A percentile compares a stretch with the other conserved stretches of the same genome.
Conservation (phyloP, 2,888 invertebrate species). For the Synanthedon vespiformis region DNA sequence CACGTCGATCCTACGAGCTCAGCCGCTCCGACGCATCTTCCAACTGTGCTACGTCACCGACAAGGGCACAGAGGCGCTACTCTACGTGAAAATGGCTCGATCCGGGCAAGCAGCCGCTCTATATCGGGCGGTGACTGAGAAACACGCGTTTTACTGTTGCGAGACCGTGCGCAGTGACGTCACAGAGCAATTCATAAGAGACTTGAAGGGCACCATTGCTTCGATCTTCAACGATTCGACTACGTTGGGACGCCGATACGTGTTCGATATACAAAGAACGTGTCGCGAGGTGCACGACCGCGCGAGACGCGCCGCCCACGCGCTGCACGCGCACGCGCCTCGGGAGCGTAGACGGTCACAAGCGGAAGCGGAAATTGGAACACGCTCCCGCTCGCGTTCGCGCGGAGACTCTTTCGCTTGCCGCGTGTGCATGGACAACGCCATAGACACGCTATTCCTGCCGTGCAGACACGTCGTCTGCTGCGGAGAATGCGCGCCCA, state of each 20-base stretch:
- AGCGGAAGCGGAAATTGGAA: conserved; percentile 16
- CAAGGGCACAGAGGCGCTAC: conserved; percentile 75
- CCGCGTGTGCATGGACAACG: conserved; percentile 88
- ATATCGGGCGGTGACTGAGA: conserved; percentile 89
- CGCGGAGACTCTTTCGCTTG: conserved; percentile 76
- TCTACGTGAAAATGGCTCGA: conserved; percentile 85
- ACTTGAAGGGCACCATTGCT: conserved; percentile 90
- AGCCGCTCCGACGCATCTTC: conserved; percentile 80
- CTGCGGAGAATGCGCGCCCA: conserved; percentile 80
- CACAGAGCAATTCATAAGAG: conserved; percentile 88
- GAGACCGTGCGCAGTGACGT: conserved; percentile 91
- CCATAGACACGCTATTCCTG: conserved; percentile 85
- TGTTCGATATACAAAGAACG: conserved; percentile 90
- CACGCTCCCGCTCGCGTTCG: conserved; percentile 31
- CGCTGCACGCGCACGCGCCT: conserved; percentile 35
- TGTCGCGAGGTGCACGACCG: conserved; percentile 92
- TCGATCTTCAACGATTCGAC: conserved; percentile 92
- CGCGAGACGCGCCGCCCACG: conserved; percentile 80
- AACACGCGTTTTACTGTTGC: conserved; percentile 93
- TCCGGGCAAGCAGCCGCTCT: conserved; percentile 84
- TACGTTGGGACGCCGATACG: conserved; percentile 87
- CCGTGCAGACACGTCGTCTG: conserved; percentile 91
- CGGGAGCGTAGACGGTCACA: conserved; percentile 14
- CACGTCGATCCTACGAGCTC: conserved; percentile 83
- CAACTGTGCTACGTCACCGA: conserved; percentile 79